phyloP scores from a whole-genome alignment of 1,140 invertebrate species.

The Eriocheir sinensis region DNA sequence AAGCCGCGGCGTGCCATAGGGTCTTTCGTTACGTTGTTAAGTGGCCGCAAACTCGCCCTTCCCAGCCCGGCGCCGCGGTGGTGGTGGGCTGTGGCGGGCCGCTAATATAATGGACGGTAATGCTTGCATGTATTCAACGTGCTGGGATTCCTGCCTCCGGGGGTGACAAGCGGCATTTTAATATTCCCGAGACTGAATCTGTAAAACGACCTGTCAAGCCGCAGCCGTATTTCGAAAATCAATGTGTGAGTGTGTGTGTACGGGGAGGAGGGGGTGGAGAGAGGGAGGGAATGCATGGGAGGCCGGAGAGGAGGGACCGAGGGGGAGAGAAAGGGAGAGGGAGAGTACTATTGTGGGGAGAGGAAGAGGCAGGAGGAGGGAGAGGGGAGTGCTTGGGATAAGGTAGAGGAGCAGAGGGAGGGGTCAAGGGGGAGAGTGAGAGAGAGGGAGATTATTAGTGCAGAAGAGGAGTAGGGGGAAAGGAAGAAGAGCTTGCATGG shows the following conservation, averaged over 20 bases:
- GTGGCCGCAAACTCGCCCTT: background rate
- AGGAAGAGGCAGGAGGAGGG: background rate
- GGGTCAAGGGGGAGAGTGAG: conserved; percentile 15
- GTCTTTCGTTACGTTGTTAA: conserved; percentile 5
- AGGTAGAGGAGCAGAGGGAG: background rate
- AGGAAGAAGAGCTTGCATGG: background rate
- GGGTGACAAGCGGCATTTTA: conserved; percentile 56
- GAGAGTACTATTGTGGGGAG: background rate
- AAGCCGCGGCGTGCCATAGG: background rate
- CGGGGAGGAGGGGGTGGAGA: background rate
- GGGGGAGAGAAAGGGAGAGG: background rate
- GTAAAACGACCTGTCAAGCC: conserved; percentile 66
- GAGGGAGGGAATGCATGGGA: background rate
- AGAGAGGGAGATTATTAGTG: background rate
- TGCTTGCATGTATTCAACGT: conserved; percentile 68
- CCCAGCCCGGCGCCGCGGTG: background rate
- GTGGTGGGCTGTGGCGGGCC: background rate
- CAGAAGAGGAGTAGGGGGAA: background rate
- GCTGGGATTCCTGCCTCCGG: conserved; percentile 45
- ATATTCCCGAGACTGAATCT: conserved; percentile 39
- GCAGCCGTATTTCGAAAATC: conserved; percentile 64
- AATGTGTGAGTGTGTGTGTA: conserved; percentile 46
- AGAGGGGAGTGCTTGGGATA: background rate
- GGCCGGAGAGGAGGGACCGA: background rate
- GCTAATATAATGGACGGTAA: conserved; percentile 67